phyloP scores from a whole-genome alignment of 2,113 vertebrate species.

The Gymnogyps californianus region DNA sequence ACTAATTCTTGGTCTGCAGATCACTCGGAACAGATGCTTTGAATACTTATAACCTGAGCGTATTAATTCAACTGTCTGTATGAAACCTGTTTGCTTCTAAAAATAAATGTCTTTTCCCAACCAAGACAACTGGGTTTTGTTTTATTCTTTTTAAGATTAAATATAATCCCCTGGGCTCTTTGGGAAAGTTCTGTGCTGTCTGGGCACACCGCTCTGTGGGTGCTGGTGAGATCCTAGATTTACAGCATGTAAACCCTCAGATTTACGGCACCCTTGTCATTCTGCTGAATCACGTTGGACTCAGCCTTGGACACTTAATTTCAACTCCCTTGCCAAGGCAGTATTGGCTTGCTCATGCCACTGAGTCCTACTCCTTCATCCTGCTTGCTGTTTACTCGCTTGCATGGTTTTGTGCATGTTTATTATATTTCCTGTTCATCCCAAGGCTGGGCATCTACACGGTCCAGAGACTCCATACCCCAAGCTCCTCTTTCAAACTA shows the following conservation, averaged over 20 bases:
- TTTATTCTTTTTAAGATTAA: background rate
- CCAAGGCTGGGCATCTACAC: background rate
- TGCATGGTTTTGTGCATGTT: background rate
- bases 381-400: background rate
- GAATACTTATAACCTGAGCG: background rate
- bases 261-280: background rate
- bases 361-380: background rate
- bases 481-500: background rate
- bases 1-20: background rate
- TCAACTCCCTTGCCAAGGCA: background rate
- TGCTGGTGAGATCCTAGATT: background rate
- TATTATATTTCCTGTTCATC: background rate
- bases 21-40: background rate
- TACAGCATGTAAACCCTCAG: rapidly evolving
- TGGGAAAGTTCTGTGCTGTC: background rate
- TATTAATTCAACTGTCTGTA: background rate
- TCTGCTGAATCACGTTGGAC: background rate
- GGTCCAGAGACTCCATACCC: background rate
- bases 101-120: background rate
- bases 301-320: background rate
- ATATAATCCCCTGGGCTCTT: background rate
- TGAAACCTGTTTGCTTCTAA: background rate
- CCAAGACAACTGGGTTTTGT: background rate
- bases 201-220: background rate
- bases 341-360: background rate